Conservation (phyloP, 1,140 invertebrate genomes). For the Heliothis virescens region DNA sequence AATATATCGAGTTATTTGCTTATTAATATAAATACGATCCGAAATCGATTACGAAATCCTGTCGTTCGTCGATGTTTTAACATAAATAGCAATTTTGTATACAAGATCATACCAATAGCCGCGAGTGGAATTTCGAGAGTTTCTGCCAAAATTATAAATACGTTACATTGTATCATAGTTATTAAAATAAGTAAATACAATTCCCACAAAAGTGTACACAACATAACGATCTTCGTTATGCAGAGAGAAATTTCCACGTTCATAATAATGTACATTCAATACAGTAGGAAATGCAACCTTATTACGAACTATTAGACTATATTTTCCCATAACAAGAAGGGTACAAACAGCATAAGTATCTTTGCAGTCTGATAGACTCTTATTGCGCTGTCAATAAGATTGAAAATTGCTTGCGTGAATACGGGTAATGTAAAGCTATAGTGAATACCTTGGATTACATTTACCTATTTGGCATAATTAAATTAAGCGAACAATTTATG, state of each 20-base stretch:
- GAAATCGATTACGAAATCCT: no score
- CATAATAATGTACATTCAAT: constrained; percentile 10
- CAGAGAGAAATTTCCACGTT: constrained; percentile 29
- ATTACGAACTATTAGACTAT: constrained; percentile 2
- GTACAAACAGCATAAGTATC: not conserved
- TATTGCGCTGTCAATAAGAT: constrained; percentile 26
- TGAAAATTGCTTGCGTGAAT: not conserved
- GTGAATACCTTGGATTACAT: not conserved
- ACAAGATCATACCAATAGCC: no score
- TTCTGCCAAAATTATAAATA: no score
- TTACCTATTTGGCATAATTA: constrained; percentile 16
- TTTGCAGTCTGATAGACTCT: constrained; percentile 20
- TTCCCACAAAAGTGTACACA: constrained; percentile 4
- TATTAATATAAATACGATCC: no score
- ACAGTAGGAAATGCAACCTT: constrained; percentile 19
- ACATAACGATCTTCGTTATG: constrained; percentile 10
- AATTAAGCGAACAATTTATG: constrained; percentile 39
- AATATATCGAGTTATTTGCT: no score
- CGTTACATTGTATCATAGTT: no score
- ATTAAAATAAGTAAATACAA: not conserved
- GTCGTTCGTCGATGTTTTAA: no score
- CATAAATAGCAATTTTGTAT: no score
- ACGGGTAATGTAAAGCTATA: not conserved
- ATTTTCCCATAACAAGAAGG: constrained; percentile 9
- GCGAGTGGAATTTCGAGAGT: no score